phyloP scores from a whole-genome alignment of 2,888 invertebrate genomes.

The Pachycephus smyrnensis region DNA sequence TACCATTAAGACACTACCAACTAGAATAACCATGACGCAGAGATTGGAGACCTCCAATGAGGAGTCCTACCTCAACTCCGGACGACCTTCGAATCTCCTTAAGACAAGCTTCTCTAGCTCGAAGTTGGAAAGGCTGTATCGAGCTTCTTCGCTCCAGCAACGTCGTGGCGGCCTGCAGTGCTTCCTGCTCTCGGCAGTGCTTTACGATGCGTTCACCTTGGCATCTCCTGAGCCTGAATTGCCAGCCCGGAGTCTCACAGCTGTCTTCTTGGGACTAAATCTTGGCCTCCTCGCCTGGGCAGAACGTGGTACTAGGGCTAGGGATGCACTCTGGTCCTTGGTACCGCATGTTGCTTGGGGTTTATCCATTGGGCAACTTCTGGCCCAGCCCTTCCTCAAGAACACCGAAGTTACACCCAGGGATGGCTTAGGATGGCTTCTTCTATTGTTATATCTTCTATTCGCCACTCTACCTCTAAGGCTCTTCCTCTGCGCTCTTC shows the following conservation, averaged over 20 bases:
- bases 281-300: constrained; percentile 60
- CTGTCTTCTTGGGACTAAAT: constrained; percentile 61
- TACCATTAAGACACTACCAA: not conserved
- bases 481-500: constrained; percentile 73
- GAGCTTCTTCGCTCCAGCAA: constrained; percentile 79
- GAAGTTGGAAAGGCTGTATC: constrained; percentile 78
- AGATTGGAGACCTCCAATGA: constrained; percentile 59
- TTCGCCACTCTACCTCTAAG: constrained; percentile 81
- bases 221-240: constrained; percentile 67
- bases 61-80: constrained; percentile 62
- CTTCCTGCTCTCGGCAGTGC: constrained; percentile 76
- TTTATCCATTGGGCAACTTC: constrained; percentile 73
- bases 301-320: constrained; percentile 52
- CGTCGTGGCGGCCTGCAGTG: constrained; percentile 78
- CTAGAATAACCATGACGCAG: constrained; percentile 45
- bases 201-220: constrained; percentile 75
- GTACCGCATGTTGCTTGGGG: constrained; percentile 77
- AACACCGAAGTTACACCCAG: constrained; percentile 72
- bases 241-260: constrained; percentile 54
- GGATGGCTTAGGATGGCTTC: constrained; percentile 79
- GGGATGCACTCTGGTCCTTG: constrained; percentile 69
- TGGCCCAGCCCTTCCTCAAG: constrained; percentile 74
- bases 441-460: constrained; percentile 78
- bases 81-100: constrained; percentile 62
- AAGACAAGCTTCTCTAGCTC: constrained; percentile 72